phyloP scores from a whole-genome alignment of 1,140 invertebrate species.

The Uloborus diversus region DNA sequence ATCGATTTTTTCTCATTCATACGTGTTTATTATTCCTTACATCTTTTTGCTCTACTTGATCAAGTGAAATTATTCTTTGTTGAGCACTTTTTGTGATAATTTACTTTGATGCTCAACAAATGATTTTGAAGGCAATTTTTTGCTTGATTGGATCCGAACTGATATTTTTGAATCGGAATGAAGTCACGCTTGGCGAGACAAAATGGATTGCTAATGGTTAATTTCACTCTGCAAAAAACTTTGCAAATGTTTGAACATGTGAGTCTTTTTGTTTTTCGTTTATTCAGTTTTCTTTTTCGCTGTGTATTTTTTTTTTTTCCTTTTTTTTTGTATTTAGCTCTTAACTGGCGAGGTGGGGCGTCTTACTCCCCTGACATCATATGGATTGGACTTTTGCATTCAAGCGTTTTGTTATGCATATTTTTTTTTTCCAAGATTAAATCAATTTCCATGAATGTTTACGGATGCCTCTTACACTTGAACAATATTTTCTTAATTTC shows the following conservation, averaged over 20 bases:
- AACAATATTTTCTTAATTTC: too few relatives aligned
- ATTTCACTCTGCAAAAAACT: neutral
- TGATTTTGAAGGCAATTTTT: neutral
- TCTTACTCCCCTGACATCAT: too few relatives aligned
- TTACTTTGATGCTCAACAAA: neutral
- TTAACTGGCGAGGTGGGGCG: too few relatives aligned
- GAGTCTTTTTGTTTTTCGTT: conserved; percentile 8
- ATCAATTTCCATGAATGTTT: too few relatives aligned
- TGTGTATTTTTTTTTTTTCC: neutral
- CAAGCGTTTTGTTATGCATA: too few relatives aligned
- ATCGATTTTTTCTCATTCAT: too few relatives aligned
- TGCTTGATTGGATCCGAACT: neutral
- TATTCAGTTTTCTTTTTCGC: neutral
- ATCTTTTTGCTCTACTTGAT: too few relatives aligned
- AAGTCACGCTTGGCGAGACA: neutral
- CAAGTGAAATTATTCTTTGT: too few relatives aligned
- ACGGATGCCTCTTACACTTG: too few relatives aligned
- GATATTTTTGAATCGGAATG: neutral
- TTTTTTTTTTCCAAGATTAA: neutral
- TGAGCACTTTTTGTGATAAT: too few relatives aligned
- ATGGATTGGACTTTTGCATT: too few relatives aligned
- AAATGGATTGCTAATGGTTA: neutral
- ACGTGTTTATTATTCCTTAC: too few relatives aligned
- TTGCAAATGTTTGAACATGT: conserved; percentile 23
- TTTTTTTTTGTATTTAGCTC: neutral